Base-by-base conservation (phyloP, 2,888 invertebrate genomes). In the Caenorhabditis uteleia region DNA sequence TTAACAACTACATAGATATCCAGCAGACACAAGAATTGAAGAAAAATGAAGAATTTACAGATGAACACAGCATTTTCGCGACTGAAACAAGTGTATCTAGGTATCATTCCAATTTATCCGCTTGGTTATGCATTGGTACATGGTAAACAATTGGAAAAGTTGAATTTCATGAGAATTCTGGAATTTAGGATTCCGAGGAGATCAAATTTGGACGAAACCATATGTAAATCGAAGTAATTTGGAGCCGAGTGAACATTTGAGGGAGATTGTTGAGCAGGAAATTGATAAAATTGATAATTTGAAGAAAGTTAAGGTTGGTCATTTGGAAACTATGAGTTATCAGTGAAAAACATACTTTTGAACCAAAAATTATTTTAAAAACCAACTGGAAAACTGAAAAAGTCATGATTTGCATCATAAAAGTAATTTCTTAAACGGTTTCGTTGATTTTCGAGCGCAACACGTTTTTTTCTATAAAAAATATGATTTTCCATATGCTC, bases 251-350 rank as follows among this genome's bases (percentile, higher is more conserved):
- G 68, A 68, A 10, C 53, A 58, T 7, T 51, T 75, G 31, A 65
- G 59, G 47, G 68, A 74, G 27, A 42, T 75, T n/a, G 74, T 74
- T n/a, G 74, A 75, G 33, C 40, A 42, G 12, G 75, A 75, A 51
- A 43, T 75, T 38, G 74, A 72, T 20, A 57, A 67, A 26, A 49
- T 73, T 38, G 58, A 64, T 2, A 44, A 54, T 25, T 40, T 73
- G 27, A 47, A 38, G 21, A 58, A 68, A 46, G 53, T 69, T 8
- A 70, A 73, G 57, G 74, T 68, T n/a, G n/a, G n/a, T n/a, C n/a
- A n/a, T n/a, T n/a, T n/a, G n/a, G n/a, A n/a, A n/a, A n/a, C n/a
- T n/a, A n/a, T n/a, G n/a, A n/a, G n/a, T n/a, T n/a, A n/a, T n/a
- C n/a, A n/a, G n/a, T n/a, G n/a, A n/a, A n/a, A n/a, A n/a, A n/a